phyloP scores from a whole-genome alignment of 2,797 vertebrate genomes.

The Echeneis naucrates region DNA sequence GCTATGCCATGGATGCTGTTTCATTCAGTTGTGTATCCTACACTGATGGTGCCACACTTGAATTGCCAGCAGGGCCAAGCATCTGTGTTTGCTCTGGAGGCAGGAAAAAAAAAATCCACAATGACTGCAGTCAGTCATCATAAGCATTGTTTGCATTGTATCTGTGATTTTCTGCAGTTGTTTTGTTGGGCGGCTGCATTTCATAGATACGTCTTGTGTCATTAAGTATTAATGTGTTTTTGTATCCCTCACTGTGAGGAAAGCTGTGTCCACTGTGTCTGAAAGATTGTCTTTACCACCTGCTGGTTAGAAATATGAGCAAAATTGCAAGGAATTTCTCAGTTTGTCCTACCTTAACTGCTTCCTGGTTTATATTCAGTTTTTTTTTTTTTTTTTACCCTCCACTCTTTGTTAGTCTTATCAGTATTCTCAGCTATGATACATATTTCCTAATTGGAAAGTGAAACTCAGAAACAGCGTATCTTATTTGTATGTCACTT shows the following conservation, averaged over 20 bases:
- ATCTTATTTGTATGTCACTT: constrained; percentile 15
- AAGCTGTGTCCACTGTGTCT: constrained; percentile 52
- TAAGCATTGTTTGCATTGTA: constrained; percentile 17
- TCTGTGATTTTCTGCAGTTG: constrained; percentile 25
- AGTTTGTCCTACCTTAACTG: constrained; percentile 8
- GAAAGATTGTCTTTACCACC: constrained; percentile 54
- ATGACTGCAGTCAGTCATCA: constrained; percentile 18
- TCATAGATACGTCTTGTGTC: constrained; percentile 44
- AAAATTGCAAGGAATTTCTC: constrained; percentile 39
- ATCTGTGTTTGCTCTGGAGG: constrained; percentile 26
- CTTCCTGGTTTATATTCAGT: constrained; percentile 25
- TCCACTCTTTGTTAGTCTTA: constrained; percentile 8
- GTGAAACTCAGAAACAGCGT: constrained; percentile 5
- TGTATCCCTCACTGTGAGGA: constrained; percentile 59
- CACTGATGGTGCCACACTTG: constrained; percentile 35
- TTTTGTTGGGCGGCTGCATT: constrained; percentile 44
- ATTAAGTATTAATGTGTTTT: constrained; percentile 72
- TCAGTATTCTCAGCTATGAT: constrained; percentile 4
- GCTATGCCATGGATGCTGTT: constrained; percentile 45
- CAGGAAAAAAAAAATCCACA: constrained; percentile 16
- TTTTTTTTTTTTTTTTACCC: constrained; percentile 16
- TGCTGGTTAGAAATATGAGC: constrained; percentile 45
- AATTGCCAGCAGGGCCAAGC: not conserved
- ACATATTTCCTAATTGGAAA: not conserved
- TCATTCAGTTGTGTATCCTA: constrained; percentile 33